Evolutionary conservation across 1,140 invertebrate genomes (phyloP), one percentile per base, ranked within the genome.

Genomic region (Drosophila auraria): DNA sequence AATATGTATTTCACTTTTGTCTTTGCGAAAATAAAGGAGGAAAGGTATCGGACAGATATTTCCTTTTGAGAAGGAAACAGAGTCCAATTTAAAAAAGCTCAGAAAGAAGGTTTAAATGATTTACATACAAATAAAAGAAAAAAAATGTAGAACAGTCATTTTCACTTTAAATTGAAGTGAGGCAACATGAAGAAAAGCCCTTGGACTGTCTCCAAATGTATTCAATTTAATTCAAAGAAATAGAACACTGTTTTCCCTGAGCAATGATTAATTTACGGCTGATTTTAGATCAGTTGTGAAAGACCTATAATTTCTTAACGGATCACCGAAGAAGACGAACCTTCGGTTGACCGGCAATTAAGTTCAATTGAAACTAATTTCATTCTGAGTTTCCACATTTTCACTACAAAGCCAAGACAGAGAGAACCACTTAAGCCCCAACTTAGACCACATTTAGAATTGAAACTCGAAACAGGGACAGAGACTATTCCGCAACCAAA

Each of bases 281-380:
- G 15, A 20, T 36, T 14, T 20, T 15, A 51, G 17, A 53, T 53
- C 30, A 6, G 15, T 47, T 66, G 12, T 12, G 42, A 45, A 30
- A 58, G 38, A 25, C 8, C 15, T 50, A 60, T 4, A 40, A 69
- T 58, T 74, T 72, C 17, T 47, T 53, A 65, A 64, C 66, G 68
- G 30, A 27, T 36, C 45, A 62, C 23, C 33, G 57, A 47, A 12
- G 9, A 25, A 56, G 6, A 51, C 6, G 45, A 68, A 59, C 36
- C 51, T 51, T 62, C 17, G 42, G 42, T 6, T 74, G 64, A 50
- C 62, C 45, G 53, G 71, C 78, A 89, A 89, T 89, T 90, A 90
- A 70, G 78, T 84, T 75, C 78, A 89, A 90, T 90, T 82, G 59
- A 90, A 69, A 68, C 73, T 79, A 81, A 89, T 90, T 89, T 84